Evolutionary conservation across 2,888 invertebrate species (phyloP), one percentile per base, ranked within the genome.

Genomic region (Halictus ligatus): DNA sequence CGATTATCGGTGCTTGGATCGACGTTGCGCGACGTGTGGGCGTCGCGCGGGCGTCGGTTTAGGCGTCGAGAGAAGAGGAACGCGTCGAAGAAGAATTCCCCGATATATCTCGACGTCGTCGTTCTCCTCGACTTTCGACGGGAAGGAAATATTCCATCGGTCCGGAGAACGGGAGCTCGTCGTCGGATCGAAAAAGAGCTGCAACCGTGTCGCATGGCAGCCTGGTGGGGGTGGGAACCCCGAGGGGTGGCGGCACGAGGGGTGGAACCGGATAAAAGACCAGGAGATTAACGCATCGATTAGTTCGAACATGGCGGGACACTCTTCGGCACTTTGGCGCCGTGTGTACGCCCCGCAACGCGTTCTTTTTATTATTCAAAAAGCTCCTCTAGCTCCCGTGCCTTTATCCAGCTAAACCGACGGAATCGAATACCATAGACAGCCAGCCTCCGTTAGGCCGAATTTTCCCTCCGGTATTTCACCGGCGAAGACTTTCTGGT

Each of bases 251-350:
- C n/a, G 40, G 40, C 21, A 10, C 25, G 72, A 75, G 79, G 72
- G 71, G 64, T 60, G 77, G 80, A 82, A 83, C 84, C 84, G 90
- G 89, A 89, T 92, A 89, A 91, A 92, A 92, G 92, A 91, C 92
- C 91, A 90, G 89, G 91, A 92, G 94, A 94, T 94, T 94, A 93
- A 94, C 93, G 92, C 92, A 92, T 92, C 92, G 93, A 94, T 93
- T 92, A 92, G 92, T 92, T 91, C 89, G 92, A 92, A 92, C 92
- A 91, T 89, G 91, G 84, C 88, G 90, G 92, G 92, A 92, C 94
- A 93, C 92, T 92, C 91, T 92, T 92, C 90, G 89, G 93, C 93
- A 94, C 94, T 94, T 93, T 93, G 92, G 91, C 90, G 90, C 91
- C 88, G 87, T 88, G 89, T 89, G 89, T 83, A 85, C 80, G 81